Evolutionary conservation across 2,888 invertebrate genomes (phyloP).

Genomic region (Meiosimyza decipiens): DNA sequence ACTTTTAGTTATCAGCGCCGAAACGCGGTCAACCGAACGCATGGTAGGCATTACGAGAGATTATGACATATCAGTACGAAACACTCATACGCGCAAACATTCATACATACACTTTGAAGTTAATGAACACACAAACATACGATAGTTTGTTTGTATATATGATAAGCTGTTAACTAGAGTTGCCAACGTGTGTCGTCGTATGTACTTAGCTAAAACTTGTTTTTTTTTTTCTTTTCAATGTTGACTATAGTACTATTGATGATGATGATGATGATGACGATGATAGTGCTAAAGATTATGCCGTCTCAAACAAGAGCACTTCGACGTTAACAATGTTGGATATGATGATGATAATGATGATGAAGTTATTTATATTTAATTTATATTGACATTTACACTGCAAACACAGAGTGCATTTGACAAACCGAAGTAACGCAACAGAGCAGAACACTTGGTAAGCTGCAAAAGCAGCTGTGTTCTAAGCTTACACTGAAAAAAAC

Average conservation of each 20-base stretch:
- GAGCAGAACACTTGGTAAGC: not conserved
- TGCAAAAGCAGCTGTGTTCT: conserved; percentile 20
- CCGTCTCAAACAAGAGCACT: not conserved
- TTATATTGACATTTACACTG: conserved; percentile 29
- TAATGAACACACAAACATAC: not conserved
- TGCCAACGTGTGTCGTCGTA: conserved; percentile 4
- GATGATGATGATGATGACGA: not conserved
- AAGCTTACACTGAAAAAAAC: not conserved
- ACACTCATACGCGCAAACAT: not conserved
- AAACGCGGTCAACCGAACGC: conserved; percentile 13
- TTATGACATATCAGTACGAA: conserved; percentile 13
- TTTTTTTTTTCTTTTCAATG: not conserved
- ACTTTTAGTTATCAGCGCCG: conserved; percentile 2
- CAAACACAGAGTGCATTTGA: conserved; percentile 18
- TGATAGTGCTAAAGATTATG: conserved; percentile 1
- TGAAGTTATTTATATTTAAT: conserved; percentile 27
- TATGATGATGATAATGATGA: conserved; percentile 5
- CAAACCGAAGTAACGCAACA: conserved; percentile 17
- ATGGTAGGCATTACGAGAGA: conserved; percentile 4
- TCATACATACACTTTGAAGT: not conserved
- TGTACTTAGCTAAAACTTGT: not conserved
- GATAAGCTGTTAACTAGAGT: not conserved
- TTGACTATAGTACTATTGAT: not conserved
- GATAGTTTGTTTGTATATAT: not conserved
- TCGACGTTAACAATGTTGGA: not conserved